Conservation (phyloP, 92 coral and sea anemone species). For the Porites cylindrica region DNA sequence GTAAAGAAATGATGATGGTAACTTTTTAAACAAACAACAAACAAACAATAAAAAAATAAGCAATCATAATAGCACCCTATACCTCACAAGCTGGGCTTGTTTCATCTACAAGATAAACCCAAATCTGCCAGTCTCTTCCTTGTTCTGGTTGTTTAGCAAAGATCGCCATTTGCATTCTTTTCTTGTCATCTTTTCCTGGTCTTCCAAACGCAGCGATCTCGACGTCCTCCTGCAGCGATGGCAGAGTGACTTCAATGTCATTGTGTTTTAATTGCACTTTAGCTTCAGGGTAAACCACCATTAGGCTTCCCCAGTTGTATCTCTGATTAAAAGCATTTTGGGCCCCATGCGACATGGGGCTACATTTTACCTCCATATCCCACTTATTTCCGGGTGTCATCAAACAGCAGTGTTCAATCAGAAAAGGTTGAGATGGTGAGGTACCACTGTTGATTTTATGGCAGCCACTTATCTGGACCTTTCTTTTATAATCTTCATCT, state of each 20-base stretch:
- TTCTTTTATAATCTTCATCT: not conserved
- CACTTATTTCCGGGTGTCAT: constrained; percentile 17
- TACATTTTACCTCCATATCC: constrained; percentile 3
- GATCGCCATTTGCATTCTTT: constrained; percentile 48
- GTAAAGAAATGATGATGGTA: no score
- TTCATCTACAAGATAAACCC: constrained; percentile 33
- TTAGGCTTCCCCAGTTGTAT: not conserved
- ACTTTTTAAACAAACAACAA: no score
- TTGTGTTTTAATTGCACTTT: constrained; percentile 13
- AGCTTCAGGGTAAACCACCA: constrained; percentile 24
- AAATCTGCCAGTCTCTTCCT: constrained; percentile 16
- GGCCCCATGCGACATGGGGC: not conserved
- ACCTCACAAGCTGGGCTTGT: constrained; percentile 9
- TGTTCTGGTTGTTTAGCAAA: constrained; percentile 9
- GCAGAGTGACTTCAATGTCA: constrained; percentile 7
- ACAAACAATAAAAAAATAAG: not conserved
- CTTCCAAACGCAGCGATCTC: constrained; percentile 41
- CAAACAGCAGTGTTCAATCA: constrained; percentile 31
- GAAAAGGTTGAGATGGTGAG: not conserved
- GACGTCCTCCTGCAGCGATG: not conserved
- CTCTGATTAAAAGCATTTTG: not conserved
- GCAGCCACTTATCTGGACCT: not conserved
- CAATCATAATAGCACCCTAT: not conserved
- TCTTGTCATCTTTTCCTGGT: constrained; percentile 14
- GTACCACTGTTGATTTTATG: not conserved